Evolutionary conservation across 2,888 invertebrate species (phyloP), one percentile per base, ranked within the genome.

Genomic region (Hecatera dysodea): DNA sequence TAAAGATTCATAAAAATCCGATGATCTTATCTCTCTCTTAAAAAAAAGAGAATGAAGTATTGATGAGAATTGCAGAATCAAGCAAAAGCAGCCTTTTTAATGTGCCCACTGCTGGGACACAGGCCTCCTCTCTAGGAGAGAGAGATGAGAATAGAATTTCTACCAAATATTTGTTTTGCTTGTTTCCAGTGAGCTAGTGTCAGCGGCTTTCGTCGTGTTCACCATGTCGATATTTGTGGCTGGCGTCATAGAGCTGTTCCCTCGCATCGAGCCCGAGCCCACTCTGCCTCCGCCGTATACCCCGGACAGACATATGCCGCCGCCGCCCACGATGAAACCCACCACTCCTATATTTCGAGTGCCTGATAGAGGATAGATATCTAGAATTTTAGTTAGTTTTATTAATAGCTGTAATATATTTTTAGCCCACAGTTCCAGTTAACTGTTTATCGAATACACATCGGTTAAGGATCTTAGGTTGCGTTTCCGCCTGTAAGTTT

Each of bases 191-290:
- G 61, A 52, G 33, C 0, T 74, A 19, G 24, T 74, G 1, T 22
- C 52, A 17, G 70, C 70, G 27, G 70, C 70, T 19, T 17, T 75
- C 8, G 42, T 53, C n/a, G 36, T 76, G 27, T 22, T 59, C n/a
- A 52, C 55, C n/a, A 6, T 60, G n/a, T 59, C 59, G 19, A 2
- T 77, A 5, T 36, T 55, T 4, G 59, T 64, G 6, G 53, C 64
- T 1, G 64, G 53, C n/a, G 44, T 75, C 2, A 3, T 75, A 4
- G 77, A 75, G 24, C 36, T 75, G 48, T 77, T 77, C 36, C 77
- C 75, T 11, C 71, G 64, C 6, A 0, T 77, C 15, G 75, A 76
- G 24, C 64, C 63, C 4, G 33, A 36, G 0, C 70, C 62, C 12
- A 63, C 57, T 1, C 1, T 1, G 0, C 15, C 56, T 1, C 75